Evolutionary conservation across 2,888 invertebrate genomes (phyloP).

Genomic region (Zygothrica quintamaculata): DNA sequence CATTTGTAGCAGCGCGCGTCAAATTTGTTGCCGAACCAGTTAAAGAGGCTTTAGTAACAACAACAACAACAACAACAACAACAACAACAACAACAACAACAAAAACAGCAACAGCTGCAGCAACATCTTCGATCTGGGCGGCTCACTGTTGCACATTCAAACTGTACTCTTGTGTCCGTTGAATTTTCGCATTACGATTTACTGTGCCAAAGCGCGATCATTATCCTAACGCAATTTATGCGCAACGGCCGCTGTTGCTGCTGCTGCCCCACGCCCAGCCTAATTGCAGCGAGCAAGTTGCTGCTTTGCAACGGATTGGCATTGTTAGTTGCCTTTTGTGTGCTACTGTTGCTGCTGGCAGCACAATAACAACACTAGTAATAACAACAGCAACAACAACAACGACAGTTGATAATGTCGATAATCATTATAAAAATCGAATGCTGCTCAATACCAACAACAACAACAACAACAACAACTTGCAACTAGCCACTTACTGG

Average conservation of each 20-base stretch:
- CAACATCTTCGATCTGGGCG: conserved; percentile 26
- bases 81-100: conserved; percentile 43
- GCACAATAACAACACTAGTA: conserved; percentile 11
- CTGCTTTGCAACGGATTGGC: conserved; percentile 54
- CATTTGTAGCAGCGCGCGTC: conserved; percentile 72
- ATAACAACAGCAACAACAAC: conserved; percentile 43
- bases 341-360: conserved; percentile 49
- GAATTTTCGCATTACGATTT: conserved; percentile 75
- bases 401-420: conserved; percentile 64
- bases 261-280: conserved; percentile 71
- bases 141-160: conserved; percentile 45
- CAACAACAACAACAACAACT: conserved; percentile 23
- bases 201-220: conserved; percentile 82
- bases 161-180: conserved; percentile 75
- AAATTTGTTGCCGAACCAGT: conserved; percentile 80
- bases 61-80: conserved; percentile 35
- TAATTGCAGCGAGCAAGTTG: conserved; percentile 59
- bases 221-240: conserved; percentile 84
- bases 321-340: conserved; percentile 65
- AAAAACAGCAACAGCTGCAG: conserved; percentile 28
- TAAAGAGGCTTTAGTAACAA: conserved; percentile 43
- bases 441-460: conserved; percentile 45
- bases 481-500: conserved; percentile 16
- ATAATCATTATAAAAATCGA: conserved; percentile 76
- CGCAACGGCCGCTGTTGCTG: conserved; percentile 52